Evolutionary conservation across 2,888 invertebrate genomes (phyloP).

Genomic region (Limnephilus rhombicus): DNA sequence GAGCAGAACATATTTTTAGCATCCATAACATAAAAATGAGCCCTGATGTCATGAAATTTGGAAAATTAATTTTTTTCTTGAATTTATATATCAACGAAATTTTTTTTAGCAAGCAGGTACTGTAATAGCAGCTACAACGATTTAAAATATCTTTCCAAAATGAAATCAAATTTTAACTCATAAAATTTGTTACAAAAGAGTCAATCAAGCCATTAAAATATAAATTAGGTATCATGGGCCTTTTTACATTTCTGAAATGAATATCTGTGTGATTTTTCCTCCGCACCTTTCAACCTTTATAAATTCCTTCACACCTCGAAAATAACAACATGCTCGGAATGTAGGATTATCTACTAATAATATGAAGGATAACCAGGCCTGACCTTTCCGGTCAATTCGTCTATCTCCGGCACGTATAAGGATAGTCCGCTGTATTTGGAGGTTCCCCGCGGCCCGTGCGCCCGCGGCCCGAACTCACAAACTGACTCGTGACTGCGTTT

Average conservation of each 20-base stretch:
- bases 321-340: neutral
- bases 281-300: neutral
- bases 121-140: neutral
- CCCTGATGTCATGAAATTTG: too few species aligned
- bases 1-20: too few species aligned
- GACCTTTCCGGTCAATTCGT: slow-evolving; percentile 5
- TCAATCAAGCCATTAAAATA: neutral
- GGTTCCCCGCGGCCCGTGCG: neutral
- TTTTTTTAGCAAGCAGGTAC: neutral
- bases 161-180: too few species aligned
- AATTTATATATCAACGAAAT: neutral
- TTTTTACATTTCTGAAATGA: neutral
- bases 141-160: too few species aligned
- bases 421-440: neutral
- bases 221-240: neutral
- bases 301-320: neutral
- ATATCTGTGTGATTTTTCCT: neutral
- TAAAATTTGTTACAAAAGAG: neutral
- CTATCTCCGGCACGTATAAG: neutral
- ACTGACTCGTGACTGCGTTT: slow-evolving; percentile 23
- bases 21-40: too few species aligned
- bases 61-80: neutral
- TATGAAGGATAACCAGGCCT: slow-evolving; percentile 1
- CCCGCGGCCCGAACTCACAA: neutral
- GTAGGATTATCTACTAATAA: neutral